A percentile compares a stretch with the other conserved stretches of the same genome.
Conservation (phyloP, 2,888 invertebrate genomes). For the Cistogaster globosa region DNA sequence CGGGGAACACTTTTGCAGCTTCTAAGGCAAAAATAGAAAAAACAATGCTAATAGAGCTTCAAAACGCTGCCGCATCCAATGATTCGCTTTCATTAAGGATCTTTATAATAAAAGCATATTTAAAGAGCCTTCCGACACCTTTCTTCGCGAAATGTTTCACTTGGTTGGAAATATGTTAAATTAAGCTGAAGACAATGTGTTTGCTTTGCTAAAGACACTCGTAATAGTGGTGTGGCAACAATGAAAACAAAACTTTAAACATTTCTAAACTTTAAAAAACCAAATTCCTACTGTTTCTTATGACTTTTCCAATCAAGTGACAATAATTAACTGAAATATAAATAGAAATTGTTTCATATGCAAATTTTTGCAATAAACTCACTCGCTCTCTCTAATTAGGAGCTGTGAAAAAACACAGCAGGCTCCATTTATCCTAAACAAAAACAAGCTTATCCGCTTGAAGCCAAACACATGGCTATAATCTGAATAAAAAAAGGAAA, state of each 20-base stretch:
- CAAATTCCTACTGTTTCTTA: neutral
- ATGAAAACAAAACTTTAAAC: neutral
- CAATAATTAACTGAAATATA: conserved; percentile 30
- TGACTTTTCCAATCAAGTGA: conserved; percentile 17
- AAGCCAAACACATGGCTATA: conserved; percentile 47
- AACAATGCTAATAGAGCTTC: too few species aligned
- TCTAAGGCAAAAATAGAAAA: too few species aligned
- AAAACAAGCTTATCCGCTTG: conserved; percentile 65
- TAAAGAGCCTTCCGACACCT: too few species aligned
- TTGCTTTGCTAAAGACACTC: too few species aligned
- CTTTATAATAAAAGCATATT: too few species aligned
- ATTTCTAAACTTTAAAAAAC: conserved; percentile 3
- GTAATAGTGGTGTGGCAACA: neutral
- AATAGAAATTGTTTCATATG: conserved; percentile 54
- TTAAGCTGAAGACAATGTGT: too few species aligned
- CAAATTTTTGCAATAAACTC: conserved; percentile 53
- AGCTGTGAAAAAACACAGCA: conserved; percentile 70
- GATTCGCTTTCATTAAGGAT: too few species aligned
- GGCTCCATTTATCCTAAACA: conserved; percentile 49
- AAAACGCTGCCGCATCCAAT: too few species aligned
- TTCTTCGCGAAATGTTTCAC: too few species aligned
- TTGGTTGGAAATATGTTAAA: too few species aligned
- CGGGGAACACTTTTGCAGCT: too few species aligned
- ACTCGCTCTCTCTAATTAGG: conserved; percentile 60
- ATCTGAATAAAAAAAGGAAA: conserved; percentile 28